These are phyloP conservation scores for Omphaloscelis lunosa DNA, from an alignment of 2,888 invertebrate genomes.

Conservation along the genomic window DNA sequence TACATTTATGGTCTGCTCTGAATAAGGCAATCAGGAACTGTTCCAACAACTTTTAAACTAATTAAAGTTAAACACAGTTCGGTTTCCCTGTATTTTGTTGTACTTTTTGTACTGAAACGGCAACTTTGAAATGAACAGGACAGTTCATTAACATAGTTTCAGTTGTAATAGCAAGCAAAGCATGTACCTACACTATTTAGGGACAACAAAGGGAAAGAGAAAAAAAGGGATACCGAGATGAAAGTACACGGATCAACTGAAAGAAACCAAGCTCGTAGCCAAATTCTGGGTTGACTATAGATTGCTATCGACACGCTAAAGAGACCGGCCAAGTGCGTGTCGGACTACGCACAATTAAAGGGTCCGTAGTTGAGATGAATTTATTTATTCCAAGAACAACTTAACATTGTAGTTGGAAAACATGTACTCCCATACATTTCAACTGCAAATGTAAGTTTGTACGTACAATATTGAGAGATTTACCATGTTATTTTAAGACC, in stretches of 20 bases:
- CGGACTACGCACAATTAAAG: no score
- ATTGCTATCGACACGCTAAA: neutral
- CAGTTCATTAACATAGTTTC: conserved; percentile 33
- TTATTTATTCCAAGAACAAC: no score
- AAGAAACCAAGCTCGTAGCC: neutral
- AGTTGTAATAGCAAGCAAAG: neutral
- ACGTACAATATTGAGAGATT: no score
- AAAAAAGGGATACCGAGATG: neutral
- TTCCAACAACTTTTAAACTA: conserved; percentile 8
- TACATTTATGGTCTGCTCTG: conserved; percentile 9
- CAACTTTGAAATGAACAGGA: conserved; percentile 16
- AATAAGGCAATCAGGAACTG: conserved; percentile 25
- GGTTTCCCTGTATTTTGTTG: neutral
- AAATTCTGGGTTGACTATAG: neutral
- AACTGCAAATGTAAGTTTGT: no score
- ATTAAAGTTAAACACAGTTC: conserved; percentile 21
- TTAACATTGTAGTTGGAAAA: no score
- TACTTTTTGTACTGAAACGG: neutral
- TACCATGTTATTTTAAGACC: no score
- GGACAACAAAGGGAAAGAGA: neutral
- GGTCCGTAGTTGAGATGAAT: no score
- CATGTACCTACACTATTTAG: neutral
- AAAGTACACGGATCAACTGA: neutral
- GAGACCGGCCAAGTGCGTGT: no score
- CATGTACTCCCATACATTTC: no score